These are phyloP conservation scores for Picathartes gymnocephalus DNA, from an alignment of 2,113 vertebrate species.

Conservation along the genomic window DNA sequence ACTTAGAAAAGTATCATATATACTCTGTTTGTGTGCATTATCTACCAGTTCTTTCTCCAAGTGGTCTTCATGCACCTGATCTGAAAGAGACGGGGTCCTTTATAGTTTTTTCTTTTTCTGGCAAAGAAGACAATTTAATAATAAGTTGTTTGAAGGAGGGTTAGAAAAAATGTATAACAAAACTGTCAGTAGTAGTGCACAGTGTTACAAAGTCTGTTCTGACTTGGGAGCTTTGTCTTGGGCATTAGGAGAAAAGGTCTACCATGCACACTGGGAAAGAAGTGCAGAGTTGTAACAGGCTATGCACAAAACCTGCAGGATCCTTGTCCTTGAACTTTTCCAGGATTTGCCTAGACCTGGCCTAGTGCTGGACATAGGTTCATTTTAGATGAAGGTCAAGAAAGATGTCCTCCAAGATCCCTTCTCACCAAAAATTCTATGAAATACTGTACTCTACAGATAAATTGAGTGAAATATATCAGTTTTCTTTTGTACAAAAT, in stretches of 20 bases:
- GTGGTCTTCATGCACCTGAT: neutral
- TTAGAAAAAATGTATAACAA: neutral
- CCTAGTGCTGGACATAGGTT: neutral
- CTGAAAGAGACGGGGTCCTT: neutral
- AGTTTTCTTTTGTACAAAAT: neutral
- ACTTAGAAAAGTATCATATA: neutral
- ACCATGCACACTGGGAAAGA: neutral
- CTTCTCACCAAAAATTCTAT: neutral
- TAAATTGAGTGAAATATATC: neutral
- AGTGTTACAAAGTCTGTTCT: neutral
- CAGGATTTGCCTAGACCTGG: neutral
- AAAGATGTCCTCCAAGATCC: neutral
- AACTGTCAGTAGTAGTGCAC: neutral
- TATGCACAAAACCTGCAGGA: neutral
- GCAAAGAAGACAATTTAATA: neutral
- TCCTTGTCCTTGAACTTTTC: neutral
- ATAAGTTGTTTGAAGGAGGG: neutral
- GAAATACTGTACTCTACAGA: neutral
- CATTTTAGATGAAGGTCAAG: neutral
- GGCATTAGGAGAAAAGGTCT: neutral
- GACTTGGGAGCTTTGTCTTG: neutral
- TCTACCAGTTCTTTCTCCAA: neutral
- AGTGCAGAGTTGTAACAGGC: neutral
- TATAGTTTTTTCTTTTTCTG: neutral
- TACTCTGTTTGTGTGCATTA: rapidly evolving